Evolutionary conservation across 2,797 vertebrate species (phyloP).

Genomic region (Oreochromis mossambicus): DNA sequence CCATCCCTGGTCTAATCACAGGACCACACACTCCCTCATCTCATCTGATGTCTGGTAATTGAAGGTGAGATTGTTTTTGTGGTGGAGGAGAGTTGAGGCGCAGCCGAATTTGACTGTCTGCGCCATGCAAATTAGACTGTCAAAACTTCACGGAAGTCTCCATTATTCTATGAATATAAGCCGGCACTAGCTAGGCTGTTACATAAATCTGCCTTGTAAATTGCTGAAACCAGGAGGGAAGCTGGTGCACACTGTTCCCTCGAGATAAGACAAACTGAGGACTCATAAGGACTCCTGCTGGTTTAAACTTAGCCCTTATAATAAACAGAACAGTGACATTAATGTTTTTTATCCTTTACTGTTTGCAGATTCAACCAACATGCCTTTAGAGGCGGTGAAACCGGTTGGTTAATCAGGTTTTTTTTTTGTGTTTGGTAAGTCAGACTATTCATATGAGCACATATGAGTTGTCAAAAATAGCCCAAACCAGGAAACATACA

Average conservation of each 20-base stretch:
- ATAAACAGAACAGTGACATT: not conserved
- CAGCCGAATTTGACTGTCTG: conserved; percentile 17
- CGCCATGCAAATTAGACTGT: conserved; percentile 44
- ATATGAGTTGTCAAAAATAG: fast-evolving
- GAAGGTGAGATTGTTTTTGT: conserved; percentile 52
- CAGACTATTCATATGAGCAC: not conserved
- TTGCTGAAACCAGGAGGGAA: conserved; percentile 1
- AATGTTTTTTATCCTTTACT: not conserved
- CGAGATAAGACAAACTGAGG: not conserved
- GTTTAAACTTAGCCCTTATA: not conserved
- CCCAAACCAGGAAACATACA: not conserved
- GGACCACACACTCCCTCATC: conserved; percentile 46
- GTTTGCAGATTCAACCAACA: not conserved
- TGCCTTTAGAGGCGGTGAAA: not conserved
- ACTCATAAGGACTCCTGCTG: not conserved
- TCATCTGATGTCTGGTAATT: conserved; percentile 54
- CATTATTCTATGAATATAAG: conserved; percentile 40
- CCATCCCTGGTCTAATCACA: conserved; percentile 29
- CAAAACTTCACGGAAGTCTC: conserved; percentile 26
- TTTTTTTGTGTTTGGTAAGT: not conserved
- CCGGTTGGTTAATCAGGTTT: not conserved
- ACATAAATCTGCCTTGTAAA: conserved; percentile 46
- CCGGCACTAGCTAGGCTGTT: not conserved
- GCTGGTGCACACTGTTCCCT: not conserved
- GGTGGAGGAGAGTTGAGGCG: not conserved